phyloP scores from a whole-genome alignment of 1,140 invertebrate genomes.

The Heliconius melpomene region DNA sequence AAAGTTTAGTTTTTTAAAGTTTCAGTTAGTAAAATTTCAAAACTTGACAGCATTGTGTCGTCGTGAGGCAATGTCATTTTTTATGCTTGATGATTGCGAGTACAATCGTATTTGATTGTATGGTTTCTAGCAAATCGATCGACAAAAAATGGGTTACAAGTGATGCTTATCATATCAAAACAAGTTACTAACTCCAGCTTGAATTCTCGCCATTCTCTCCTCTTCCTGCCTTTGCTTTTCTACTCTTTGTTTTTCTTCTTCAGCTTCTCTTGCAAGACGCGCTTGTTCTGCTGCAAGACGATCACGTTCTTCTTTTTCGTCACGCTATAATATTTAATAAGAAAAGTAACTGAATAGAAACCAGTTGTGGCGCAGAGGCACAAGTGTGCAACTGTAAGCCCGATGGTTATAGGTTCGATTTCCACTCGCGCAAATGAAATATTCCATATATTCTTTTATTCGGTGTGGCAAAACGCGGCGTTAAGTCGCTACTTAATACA shows the following conservation, averaged over 20 bases:
- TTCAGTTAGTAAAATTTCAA: too few relatives aligned
- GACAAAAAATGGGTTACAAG: too few relatives aligned
- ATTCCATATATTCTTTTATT: background rate
- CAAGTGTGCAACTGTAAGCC: too few relatives aligned
- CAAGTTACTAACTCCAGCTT: constrained; percentile 58
- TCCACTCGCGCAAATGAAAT: background rate
- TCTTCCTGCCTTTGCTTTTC: constrained; percentile 69
- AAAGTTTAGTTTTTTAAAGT: too few relatives aligned
- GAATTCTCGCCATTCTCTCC: constrained; percentile 68
- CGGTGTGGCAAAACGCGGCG: background rate
- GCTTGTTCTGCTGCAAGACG: constrained; percentile 63
- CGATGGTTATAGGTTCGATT: too few relatives aligned
- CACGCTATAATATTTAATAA: constrained; percentile 40
- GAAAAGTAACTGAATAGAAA: background rate
- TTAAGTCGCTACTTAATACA: background rate
- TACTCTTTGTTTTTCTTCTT: constrained; percentile 52
- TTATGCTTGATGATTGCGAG: too few relatives aligned
- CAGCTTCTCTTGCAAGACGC: constrained; percentile 59
- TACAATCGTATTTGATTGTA: too few relatives aligned
- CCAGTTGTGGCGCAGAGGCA: too few relatives aligned
- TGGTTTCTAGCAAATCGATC: too few relatives aligned
- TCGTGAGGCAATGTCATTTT: too few relatives aligned
- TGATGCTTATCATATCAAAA: background rate
- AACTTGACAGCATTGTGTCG: too few relatives aligned
- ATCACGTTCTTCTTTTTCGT: constrained; percentile 64